Base-by-base conservation (phyloP, 1,140 invertebrate species). In the Chymomyza costata region DNA sequence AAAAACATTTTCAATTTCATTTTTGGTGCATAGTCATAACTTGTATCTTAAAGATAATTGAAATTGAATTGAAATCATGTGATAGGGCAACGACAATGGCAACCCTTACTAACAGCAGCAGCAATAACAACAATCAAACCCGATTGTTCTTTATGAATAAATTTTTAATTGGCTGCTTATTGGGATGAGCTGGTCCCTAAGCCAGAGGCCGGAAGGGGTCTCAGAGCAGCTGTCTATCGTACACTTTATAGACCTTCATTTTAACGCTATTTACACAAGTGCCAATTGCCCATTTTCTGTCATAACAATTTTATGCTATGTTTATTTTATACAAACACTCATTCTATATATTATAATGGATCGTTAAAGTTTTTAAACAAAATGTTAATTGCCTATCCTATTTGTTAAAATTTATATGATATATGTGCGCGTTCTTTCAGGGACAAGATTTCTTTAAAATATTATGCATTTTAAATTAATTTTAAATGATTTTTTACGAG, bases 391-490 rank as follows among this genome's bases (percentile, higher is more conserved):
- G 57, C 31, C 52, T 60, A 38, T 38, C 46, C 49, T 55, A 28
- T 59, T 41, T 59, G 49, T 53, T 40, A 59, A 59, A 37, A 16
- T 56, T 56, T 43, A 16, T 11, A 14, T n/a, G n/a, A n/a, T n/a
- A n/a, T n/a, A n/a, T n/a, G n/a, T n/a, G n/a, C n/a, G n/a, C n/a
- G n/a, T n/a, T n/a, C n/a, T n/a, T n/a, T n/a, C n/a, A n/a, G n/a
- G n/a, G n/a, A n/a, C n/a, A n/a, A n/a, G n/a, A n/a, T n/a, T n/a
- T n/a, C n/a, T n/a, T 25, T 44, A 61, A 56, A 25, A 25, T 8
- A 21, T 63, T 73, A 74, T 67, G 63, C 30, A 25, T 63, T 73
- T 73, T 73, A 74, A 73, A 73, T 73, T 34, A 73, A 67, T 74
- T 55, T 74, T 54, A 73, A 73, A 73, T 43, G 68, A 68, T 64